A percentile compares a stretch with the other conserved stretches of the same genome.
phyloP scores from a whole-genome alignment of 2,888 invertebrate species.

The Tipula vernalis region DNA sequence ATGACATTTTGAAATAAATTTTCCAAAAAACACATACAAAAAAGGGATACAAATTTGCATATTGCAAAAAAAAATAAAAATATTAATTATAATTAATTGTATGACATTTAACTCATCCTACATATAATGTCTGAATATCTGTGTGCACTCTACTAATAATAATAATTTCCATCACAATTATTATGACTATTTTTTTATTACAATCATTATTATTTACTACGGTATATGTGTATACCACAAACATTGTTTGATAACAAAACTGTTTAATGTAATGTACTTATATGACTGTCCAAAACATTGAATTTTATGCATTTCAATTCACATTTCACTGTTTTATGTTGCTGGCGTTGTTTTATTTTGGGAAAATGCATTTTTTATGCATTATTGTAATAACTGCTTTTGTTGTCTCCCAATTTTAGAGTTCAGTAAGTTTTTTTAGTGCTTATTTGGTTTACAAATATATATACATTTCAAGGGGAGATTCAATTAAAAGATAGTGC shows the following conservation, averaged over 20 bases:
- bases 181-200: neutral
- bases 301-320: neutral
- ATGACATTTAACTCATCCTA: neutral
- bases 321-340: neutral
- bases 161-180: neutral
- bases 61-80: neutral
- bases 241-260: neutral
- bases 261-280: neutral
- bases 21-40: neutral
- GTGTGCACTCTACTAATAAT: neutral
- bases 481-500: neutral
- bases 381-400: neutral
- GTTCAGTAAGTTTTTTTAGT: neutral
- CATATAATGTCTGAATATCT: neutral
- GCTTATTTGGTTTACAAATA: neutral
- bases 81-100: conserved; percentile 4
- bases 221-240: neutral
- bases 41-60: neutral
- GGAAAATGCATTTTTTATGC: neutral
- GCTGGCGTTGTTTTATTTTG: neutral
- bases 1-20: neutral
- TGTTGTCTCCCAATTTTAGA: neutral
- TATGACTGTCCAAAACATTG: neutral
- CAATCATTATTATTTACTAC: neutral
- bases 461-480: neutral